Conservation (phyloP, 2,113 vertebrate genomes). For the Protobothrops mucrosquamatus region DNA sequence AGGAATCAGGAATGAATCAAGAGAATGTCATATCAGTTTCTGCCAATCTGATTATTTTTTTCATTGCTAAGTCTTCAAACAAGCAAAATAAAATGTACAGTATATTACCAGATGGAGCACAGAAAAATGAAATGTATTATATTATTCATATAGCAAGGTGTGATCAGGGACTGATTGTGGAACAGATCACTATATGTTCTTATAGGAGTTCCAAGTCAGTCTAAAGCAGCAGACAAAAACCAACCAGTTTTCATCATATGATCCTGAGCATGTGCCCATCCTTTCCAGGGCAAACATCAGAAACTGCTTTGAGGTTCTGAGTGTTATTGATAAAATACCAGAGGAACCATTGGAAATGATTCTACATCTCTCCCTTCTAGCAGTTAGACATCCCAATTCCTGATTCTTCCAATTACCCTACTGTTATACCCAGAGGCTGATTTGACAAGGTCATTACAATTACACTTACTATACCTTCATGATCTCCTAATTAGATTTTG, state of each 20-base stretch:
- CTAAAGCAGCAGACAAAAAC: neutral
- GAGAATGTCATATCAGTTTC: neutral
- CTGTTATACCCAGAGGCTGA: neutral
- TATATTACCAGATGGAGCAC: neutral
- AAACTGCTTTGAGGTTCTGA: neutral
- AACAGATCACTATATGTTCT: neutral
- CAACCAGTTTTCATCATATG: neutral
- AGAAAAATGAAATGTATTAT: neutral
- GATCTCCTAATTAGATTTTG: neutral
- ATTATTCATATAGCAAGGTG: neutral
- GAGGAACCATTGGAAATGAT: neutral
- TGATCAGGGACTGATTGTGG: neutral
- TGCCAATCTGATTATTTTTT: neutral
- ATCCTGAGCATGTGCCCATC: neutral
- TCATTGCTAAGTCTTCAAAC: neutral
- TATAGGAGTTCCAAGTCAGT: neutral
- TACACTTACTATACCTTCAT: neutral
- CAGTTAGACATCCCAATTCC: neutral
- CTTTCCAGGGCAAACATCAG: neutral
- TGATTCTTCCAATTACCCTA: neutral
- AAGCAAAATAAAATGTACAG: neutral
- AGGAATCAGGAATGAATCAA: neutral
- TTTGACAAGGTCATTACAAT: neutral
- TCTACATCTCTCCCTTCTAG: neutral
- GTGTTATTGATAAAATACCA: neutral